Evolutionary conservation across 2,888 invertebrate genomes (phyloP), one percentile per base, ranked within the genome.

Genomic region (Lasioglossum morio): DNA sequence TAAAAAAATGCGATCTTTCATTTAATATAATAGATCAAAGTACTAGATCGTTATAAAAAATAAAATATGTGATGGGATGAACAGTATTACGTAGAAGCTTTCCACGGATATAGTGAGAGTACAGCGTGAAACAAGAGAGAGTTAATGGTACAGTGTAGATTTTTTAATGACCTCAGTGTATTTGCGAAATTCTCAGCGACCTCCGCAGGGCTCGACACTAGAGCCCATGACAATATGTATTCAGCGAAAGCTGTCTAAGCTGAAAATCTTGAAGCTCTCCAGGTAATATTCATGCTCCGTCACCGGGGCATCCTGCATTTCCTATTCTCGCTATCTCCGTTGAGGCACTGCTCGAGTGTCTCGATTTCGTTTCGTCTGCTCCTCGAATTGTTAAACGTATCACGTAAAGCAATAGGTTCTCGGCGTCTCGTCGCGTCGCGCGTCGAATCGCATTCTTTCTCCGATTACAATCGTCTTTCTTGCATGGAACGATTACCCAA

Each of bases 371-470:
- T 86, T 57, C 75, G 77, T 70, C 69, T 53, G 53, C 16, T 5
- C 10, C 23, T n/a, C 75, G 43, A 72, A 82, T 88, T 88, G 83
- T 79, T 73, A 88, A 77, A 57, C 85, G 66, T 78, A 81, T 87
- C 88, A 88, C 88, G 88, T 88, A 85, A 79, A 70, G 70, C 87
- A 82, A 82, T 80, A 77, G 84, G 57, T 87, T 83, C 79, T 70
- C 70, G 48, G 70, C 69, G 53, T 77, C 75, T 63, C 72, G 77
- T 73, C 14, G 27, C 60, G 57, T 60, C 46, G 19, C 53, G n/a
- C n/a, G 53, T 57, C 83, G 77, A 72, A 77, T 77, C 66, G 83
- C 81, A 75, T 81, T 84, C 84, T 85, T 82, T 76, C 72, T 81
- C 81, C 78, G 83, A 87, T 88, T 87, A 87, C 88, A 76, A 80